Percentiles rank a stretch among this genome's conserved stretches.
These are phyloP conservation scores for Nipponia nippon DNA, from an alignment of 2,113 vertebrate genomes.

Conservation along the genomic window DNA sequence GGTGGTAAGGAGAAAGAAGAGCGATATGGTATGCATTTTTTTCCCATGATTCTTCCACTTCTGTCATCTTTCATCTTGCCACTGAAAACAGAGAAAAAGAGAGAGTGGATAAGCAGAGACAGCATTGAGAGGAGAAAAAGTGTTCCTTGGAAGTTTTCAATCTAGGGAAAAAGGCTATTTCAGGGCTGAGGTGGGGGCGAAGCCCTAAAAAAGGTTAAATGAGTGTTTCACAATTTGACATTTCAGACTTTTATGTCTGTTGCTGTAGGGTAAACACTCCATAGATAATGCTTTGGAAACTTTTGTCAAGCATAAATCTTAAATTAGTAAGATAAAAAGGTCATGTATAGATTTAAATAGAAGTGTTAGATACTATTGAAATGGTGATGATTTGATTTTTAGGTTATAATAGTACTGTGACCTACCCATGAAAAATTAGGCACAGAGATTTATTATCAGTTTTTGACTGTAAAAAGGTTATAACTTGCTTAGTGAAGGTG, in stretches of 20 bases:
- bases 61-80: background rate
- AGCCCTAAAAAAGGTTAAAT: background rate
- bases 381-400: background rate
- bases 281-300: background rate
- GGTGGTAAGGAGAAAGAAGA: background rate
- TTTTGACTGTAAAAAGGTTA: background rate
- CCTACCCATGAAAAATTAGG: background rate
- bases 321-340: conserved; percentile 4
- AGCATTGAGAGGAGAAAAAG: fast-evolving
- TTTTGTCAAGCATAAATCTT: conserved; percentile 22
- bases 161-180: background rate
- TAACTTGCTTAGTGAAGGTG: background rate
- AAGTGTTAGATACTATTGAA: background rate
- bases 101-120: background rate
- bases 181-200: background rate
- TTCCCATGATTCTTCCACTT: background rate
- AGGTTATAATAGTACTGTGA: background rate
- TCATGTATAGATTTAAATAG: conserved; percentile 17
- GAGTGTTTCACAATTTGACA: conserved; percentile 5
- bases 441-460: background rate
- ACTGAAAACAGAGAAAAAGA: background rate
- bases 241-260: conserved; percentile 17
- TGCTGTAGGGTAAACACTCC: conserved; percentile 30
- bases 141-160: background rate
- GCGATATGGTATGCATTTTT: background rate